Evolutionary conservation across 2,797 vertebrate species (phyloP), one percentile per base, ranked within the genome.

Genomic region (Neostethus bicornis): DNA sequence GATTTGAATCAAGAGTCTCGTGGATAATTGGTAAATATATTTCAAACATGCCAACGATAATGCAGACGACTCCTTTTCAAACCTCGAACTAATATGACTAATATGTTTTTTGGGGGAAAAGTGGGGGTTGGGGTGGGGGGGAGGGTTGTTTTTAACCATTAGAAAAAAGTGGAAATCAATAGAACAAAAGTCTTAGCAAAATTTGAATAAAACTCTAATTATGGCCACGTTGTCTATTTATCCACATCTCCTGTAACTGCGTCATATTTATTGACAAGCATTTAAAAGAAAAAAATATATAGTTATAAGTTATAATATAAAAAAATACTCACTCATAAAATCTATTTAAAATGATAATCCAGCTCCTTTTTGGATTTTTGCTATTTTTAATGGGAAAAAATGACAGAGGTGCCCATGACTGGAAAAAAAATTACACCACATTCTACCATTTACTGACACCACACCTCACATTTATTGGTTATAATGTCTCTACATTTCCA

Each of bases 381-480:
- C n/a, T n/a, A n/a, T n/a, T n/a, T n/a, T n/a, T n/a, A n/a, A n/a
- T n/a, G n/a, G n/a, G n/a, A n/a, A n/a, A n/a, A n/a, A n/a, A n/a
- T n/a, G n/a, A n/a, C n/a, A n/a, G n/a, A n/a, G n/a, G n/a, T n/a
- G n/a, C n/a, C n/a, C n/a, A n/a, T n/a, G n/a, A 7, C 5, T 31
- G 5, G 32, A 42, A 25, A 61, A 41, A 10, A 42, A 6, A 53
- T 54, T 17, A 6, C 41, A 37, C 7, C 17, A 39, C 17, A 24
- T 53, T 38, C 46, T 17, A 21, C 19, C 20, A 14, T 34, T 75
- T 51, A 44, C 28, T 73, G 62, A 19, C 70, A 48, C 39, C 37
- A 28, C 53, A 34, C 59, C 29, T 70, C 57, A 13, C 20, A 7
- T 47, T 70, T 53, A 70, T 58, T 75, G 60, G 61, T 51, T 9